These are phyloP conservation scores for Silurus glanis DNA, from an alignment of 2,113 vertebrate genomes.

Conservation along the genomic window DNA sequence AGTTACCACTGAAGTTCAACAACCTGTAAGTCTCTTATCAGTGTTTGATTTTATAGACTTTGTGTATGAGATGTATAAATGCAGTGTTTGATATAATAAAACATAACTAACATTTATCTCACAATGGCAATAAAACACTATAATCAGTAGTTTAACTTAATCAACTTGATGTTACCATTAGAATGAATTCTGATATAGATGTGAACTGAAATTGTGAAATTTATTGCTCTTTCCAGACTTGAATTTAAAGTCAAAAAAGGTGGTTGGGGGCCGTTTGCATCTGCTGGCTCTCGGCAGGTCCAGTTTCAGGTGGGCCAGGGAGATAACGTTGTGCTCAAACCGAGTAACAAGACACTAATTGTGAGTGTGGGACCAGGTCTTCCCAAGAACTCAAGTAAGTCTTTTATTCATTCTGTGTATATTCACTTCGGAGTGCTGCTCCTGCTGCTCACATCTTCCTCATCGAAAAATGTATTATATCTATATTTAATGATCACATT, in stretches of 20 bases:
- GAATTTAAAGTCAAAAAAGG: conserved; percentile 86
- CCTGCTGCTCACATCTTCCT: background rate
- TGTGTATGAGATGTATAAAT: background rate
- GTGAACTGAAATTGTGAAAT: background rate
- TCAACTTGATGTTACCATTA: background rate
- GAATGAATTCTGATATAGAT: background rate
- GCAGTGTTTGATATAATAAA: background rate
- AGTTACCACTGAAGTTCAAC: conserved; percentile 76
- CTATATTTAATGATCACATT: background rate
- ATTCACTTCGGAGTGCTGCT: background rate
- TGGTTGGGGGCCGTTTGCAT: conserved; percentile 76
- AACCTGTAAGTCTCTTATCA: conserved; percentile 69
- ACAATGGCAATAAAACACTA: background rate
- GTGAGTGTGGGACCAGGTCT: conserved; percentile 76
- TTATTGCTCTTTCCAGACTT: conserved; percentile 63
- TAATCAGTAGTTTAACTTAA: background rate
- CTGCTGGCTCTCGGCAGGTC: conserved; percentile 78
- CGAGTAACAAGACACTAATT: conserved; percentile 70
- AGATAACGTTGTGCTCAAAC: conserved; percentile 68
- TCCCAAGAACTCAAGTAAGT: conserved; percentile 77
- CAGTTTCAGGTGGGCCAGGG: conserved; percentile 76
- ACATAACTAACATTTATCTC: background rate
- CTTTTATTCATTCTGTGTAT: background rate
- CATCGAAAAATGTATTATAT: background rate
- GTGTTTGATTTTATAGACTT: background rate